Evolutionary conservation across 2,797 vertebrate species (phyloP), one percentile per base, ranked within the genome.

Genomic region (Spatula versicolor): DNA sequence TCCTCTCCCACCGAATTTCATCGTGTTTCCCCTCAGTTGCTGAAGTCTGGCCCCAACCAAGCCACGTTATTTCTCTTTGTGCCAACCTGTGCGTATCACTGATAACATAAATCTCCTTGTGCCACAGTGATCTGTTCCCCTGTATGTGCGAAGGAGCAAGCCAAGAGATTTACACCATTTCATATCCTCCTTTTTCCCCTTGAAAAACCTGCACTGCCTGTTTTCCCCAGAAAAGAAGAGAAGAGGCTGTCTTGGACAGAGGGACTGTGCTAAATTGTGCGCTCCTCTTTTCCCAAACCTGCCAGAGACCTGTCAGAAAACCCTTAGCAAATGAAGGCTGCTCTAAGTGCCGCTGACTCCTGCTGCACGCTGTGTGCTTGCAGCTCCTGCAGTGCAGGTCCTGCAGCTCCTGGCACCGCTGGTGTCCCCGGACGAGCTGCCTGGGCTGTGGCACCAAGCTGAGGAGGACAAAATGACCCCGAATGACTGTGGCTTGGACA

Each of bases 291-390:
- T 69, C 39, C 48, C 59, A 45, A 79, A 21, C 78, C 25, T 90
- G 68, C 39, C 60, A 54, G 59, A 81, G 56, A 62, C 13, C 28
- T 19, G 12, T 2, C 1, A 3, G 56, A 37, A 90, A 86, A 22
- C 31, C 11, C 28, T 33, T 20, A 17, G 60, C 33, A 79, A 37
- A 76, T 60, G 28, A 20, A 81, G 31, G 43, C 33, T 63, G 63
- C 67, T 74, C 28, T 16, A 48, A 77, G 37, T 1, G 0, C 5
- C 0, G 2, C 11, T 2, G 25, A 8, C 20, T n/a, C 7, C 1
- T 31, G 16, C 25, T 62, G 50, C 50, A 0, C 1, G 21, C 67
- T 60, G 35, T 3, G 1, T 7, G 22, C 19, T 5, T 28, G 50
- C 15, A 15, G 50, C 50, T 52, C 25, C 50, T 26, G 8, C 43